Base-by-base conservation (phyloP, 1,140 invertebrate species). In the Aphelinus certus region DNA sequence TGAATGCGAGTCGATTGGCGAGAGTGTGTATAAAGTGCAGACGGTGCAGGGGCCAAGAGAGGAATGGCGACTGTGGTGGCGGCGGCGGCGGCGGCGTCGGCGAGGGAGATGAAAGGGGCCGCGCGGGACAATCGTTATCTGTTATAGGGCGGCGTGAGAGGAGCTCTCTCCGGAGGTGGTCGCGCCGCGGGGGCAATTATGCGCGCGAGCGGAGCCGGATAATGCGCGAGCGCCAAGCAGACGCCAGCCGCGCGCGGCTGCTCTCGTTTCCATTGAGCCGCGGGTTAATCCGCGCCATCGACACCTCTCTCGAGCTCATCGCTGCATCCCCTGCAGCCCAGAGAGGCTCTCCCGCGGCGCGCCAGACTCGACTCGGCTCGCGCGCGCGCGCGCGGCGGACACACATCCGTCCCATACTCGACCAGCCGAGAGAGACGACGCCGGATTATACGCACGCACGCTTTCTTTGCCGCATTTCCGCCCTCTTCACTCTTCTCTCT, bases 61-160 rank as follows among this genome's bases (percentile, higher is more conserved):
- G 26, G 26, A 26, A 26, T 26, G 26, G 26, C 26, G 26, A 26
- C 26, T 26, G 26, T 26, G 26, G 26, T 26, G 26, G 26, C 26
- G 26, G 26, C 26, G 26, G 26, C 26, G 26, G 26, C 26, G n/a
- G 7, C 56, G 9, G 7, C 42, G 48, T 46, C 55, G 10, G 46
- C 51, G 26, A 10, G 10, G 57, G 47, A 71, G 72, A 78, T 77
- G 74, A 80, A 80, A 80, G 55, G 61, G 1, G 60, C 78, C 78
- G 79, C 78, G 43, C 6, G 74, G 77, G 71, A 80, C 77, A 83
- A 83, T 83, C 81, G 81, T 82, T 84, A 84, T 84, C 83, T 84
- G 64, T 75, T 53, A 77, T 48, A 75, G 78, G 49, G 61, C 70
- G 7, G 61, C 64, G 26, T 26, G 26, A 26, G 26, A 26, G 26